Evolutionary conservation across 2,888 invertebrate species (phyloP), one percentile per base, ranked within the genome.

Genomic region (Bedellia somnulentella): DNA sequence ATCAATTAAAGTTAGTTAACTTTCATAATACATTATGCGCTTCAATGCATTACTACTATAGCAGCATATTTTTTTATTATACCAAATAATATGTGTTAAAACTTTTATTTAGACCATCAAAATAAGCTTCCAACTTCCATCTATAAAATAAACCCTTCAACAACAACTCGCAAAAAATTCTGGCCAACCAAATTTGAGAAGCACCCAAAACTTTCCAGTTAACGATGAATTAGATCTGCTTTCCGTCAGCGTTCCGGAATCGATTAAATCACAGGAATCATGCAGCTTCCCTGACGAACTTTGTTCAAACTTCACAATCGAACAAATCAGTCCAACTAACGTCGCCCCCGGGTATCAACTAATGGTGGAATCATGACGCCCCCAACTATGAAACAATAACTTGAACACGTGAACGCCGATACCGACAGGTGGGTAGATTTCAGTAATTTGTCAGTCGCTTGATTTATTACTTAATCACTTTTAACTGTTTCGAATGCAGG

Each of bases 251-350:
- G 64, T 68, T 67, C 57, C 50, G 56, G 61, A 64, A 71, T 71
- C 70, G 67, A 70, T 73, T 71, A 64, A 71, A 71, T 71, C 67
- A 70, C 64, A 49, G 57, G 56, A 68, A 68, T 67, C 66, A 71
- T 64, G 57, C 62, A 58, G 70, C 71, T 57, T 71, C 63, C 46
- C 46, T 43, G 49, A 55, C 56, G 62, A 67, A 73, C 62, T 70
- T 73, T 66, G 61, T 47, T 53, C 58, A 50, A 66, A 70, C 54
- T 70, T 66, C 43, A 53, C 50, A 57, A 66, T 66, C 67, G 66
- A 57, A 64, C 71, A 68, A 71, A 73, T 70, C 66, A 59, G 56
- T 59, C 52, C 53, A 58, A 61, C 62, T n/a, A n/a, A n/a, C n/a
- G 57, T 66, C 63, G 59, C 66, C 60, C 52, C 55, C 49, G 60